phyloP scores from a whole-genome alignment of 2,888 invertebrate species.

The Ochlodes sylvanus region DNA sequence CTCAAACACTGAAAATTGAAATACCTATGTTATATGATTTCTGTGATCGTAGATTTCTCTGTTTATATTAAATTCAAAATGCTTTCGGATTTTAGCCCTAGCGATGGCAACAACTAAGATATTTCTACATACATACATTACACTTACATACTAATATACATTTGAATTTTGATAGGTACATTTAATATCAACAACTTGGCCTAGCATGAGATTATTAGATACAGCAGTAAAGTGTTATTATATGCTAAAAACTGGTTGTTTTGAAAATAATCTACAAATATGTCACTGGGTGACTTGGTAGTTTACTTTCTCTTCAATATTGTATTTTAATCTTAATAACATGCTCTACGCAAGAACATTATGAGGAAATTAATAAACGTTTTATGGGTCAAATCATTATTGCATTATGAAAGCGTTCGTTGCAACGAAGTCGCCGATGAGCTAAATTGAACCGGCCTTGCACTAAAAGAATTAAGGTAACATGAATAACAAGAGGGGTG shows the following conservation, averaged over 20 bases:
- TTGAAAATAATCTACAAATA: slow-evolving; percentile 15
- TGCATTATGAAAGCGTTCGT: slow-evolving; percentile 32
- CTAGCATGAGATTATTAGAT: no score
- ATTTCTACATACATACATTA: no score
- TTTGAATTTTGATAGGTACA: no score
- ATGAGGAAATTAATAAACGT: slow-evolving; percentile 33
- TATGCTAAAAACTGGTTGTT: slow-evolving; percentile 26
- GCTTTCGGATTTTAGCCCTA: no score
- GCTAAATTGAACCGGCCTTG: slow-evolving; percentile 30
- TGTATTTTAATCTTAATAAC: slow-evolving; percentile 20
- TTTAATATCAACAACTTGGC: no score
- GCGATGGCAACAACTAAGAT: no score
- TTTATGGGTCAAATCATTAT: slow-evolving; percentile 36
- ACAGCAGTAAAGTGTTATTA: slow-evolving; percentile 2
- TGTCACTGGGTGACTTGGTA: slow-evolving; percentile 34
- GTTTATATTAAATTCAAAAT: no score
- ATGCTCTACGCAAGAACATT: slow-evolving; percentile 23
- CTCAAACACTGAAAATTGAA: no score
- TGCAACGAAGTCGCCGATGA: slow-evolving; percentile 21
- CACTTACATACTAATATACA: no score
- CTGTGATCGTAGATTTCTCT: no score
- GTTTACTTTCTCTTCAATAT: slow-evolving; percentile 33
- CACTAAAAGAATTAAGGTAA: slow-evolving; percentile 33
- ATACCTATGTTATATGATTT: no score
- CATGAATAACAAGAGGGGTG: background rate